phyloP scores from a whole-genome alignment of 1,140 invertebrate genomes.

The Melipona quadrifasciata region DNA sequence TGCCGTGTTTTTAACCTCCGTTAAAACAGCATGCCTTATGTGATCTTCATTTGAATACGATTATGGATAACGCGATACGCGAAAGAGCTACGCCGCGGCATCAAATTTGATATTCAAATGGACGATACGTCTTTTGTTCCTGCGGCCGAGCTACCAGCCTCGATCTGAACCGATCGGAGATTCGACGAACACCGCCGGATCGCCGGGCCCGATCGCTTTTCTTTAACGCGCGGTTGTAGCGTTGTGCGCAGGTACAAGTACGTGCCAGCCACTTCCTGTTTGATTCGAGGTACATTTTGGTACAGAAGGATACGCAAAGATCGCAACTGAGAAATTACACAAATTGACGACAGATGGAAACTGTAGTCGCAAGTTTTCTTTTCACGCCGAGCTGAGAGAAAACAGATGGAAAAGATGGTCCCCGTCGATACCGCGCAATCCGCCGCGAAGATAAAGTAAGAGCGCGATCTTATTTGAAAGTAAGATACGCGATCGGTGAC shows the following conservation, averaged over 20 bases:
- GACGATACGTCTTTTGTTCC: conserved; percentile 67
- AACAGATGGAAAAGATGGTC: too few relatives aligned
- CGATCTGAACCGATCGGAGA: conserved; percentile 65
- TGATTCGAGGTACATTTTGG: too few relatives aligned
- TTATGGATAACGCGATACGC: conserved; percentile 79
- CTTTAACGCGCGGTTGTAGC: not conserved
- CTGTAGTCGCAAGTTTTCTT: too few relatives aligned
- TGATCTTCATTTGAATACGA: conserved; percentile 81
- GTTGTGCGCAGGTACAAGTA: too few relatives aligned
- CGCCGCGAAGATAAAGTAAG: conserved; percentile 4
- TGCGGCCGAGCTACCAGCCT: not conserved
- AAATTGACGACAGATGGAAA: too few relatives aligned
- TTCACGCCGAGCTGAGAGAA: too few relatives aligned
- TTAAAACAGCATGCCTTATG: conserved; percentile 78
- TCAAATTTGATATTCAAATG: conserved; percentile 82
- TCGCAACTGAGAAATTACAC: too few relatives aligned
- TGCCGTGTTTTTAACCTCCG: conserved; percentile 63
- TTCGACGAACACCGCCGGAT: conserved; percentile 47
- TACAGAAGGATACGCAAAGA: too few relatives aligned
- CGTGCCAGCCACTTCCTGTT: too few relatives aligned
- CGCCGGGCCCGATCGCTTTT: not conserved
- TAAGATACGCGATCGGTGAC: conserved; percentile 79
- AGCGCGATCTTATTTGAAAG: conserved; percentile 59
- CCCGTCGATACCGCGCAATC: not conserved
- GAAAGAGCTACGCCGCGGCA: conserved; percentile 60